Base-by-base conservation (phyloP, 2,113 vertebrate genomes). In the Mustela lutreola region DNA sequence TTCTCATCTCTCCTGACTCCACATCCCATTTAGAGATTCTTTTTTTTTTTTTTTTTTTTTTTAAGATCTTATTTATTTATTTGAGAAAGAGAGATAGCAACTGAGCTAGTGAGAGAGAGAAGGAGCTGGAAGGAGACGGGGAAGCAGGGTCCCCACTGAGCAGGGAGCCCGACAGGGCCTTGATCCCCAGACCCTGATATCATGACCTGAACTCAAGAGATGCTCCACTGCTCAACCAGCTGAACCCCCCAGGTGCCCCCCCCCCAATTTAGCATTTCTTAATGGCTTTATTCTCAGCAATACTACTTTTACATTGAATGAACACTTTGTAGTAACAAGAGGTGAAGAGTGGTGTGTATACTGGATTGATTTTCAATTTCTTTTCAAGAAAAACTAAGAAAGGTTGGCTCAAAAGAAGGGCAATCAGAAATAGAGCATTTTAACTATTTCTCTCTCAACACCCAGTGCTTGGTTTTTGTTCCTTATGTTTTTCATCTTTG, bases 361-460 rank as follows among this genome's bases (percentile, higher is more conserved):
- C 83, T 60, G 53, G 42, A 93, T 87, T 97, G 93, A 95, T 95
- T 97, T 96, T 97, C 91, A 93, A 62, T 95, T 96, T 95, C 89
- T 97, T 96, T 96, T 88, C 48, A 97, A 94, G 79, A 94, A 78
- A 97, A 96, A 58, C 31, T 42, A 70, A 91, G 76, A 91, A 78
- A 96, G 16, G 48, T 95, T 93, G 78, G 42, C 31, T 96, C 11
- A 75, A 94, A 93, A 95, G 63, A 90, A 94, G 21, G 63, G 12
- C 89, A 81, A 58, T 62, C 75, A 84, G n/a, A 94, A 94, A 70
- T 31, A 65, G 12, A 83, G 21, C 53, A 45, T 62, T 95, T 58
- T 88, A 48, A 33, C 18, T 89, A 48, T 76, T 95, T 96, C 56
- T 80, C 42, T 94, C 24, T 80, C n/a, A 50, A 42, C 6, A 42